Conservation (phyloP, 2,888 invertebrate genomes). For the Clitarchus hookeri region DNA sequence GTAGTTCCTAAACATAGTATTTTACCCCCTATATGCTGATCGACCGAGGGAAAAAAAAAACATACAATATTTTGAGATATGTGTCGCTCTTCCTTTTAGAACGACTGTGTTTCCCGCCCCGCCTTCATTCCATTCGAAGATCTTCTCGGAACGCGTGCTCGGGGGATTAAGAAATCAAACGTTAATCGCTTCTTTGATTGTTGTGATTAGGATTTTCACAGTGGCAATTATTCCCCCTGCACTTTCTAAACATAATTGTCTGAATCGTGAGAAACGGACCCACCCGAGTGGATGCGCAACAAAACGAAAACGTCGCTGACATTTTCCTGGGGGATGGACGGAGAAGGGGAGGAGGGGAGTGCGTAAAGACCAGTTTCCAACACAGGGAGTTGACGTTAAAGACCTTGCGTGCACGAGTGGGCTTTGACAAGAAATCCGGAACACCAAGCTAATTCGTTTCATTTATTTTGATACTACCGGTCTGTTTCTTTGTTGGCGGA, state of each 20-base stretch:
- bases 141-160: background rate
- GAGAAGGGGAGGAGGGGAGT: too few relatives aligned
- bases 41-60: too few relatives aligned
- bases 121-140: background rate
- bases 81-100: background rate
- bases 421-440: too few relatives aligned
- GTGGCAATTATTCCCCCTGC: slow-evolving; percentile 19
- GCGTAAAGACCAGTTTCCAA: too few relatives aligned
- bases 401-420: too few relatives aligned
- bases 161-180: slow-evolving; percentile 21
- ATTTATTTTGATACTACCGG: too few relatives aligned
- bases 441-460: too few relatives aligned
- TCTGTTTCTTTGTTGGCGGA: too few relatives aligned
- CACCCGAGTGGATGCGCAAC: background rate
- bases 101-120: background rate
- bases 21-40: too few relatives aligned
- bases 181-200: background rate
- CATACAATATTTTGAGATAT: background rate
- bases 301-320: background rate
- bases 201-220: slow-evolving; percentile 19
- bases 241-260: background rate
- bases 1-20: too few relatives aligned
- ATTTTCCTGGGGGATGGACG: too few relatives aligned
- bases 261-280: background rate
- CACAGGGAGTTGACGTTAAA: too few relatives aligned